Evolutionary conservation across 2,888 invertebrate genomes (phyloP).

Genomic region (Gari tellinella): DNA sequence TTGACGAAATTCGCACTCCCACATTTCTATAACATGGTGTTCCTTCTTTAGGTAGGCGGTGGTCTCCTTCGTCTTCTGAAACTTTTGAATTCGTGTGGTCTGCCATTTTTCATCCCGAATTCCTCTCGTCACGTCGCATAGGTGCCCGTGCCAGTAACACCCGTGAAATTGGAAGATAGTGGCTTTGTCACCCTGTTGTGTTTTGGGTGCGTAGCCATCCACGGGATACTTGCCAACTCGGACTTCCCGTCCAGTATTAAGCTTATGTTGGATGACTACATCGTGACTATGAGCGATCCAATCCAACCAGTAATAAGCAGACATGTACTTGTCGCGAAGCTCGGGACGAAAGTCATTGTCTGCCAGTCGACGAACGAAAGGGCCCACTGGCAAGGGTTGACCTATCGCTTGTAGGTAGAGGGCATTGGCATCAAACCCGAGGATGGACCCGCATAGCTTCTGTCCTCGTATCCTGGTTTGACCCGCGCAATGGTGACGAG

Average conservation of each 20-base stretch:
- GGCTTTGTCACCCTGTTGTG: conserved; percentile 9
- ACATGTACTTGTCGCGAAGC: conserved; percentile 38
- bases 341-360: conserved; percentile 50
- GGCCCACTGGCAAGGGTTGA: conserved; percentile 44
- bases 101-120: conserved; percentile 36
- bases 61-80: no score
- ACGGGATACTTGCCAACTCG: conserved; percentile 36
- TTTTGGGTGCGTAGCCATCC: conserved; percentile 31
- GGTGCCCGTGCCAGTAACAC: conserved; percentile 46
- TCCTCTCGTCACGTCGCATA: conserved; percentile 28
- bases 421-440: conserved; percentile 56
- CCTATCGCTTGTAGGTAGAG: conserved; percentile 44
- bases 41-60: no score
- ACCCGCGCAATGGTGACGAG: conserved; percentile 29
- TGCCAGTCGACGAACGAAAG: conserved; percentile 30
- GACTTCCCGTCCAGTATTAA: conserved; percentile 31
- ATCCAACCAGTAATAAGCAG: conserved; percentile 45
- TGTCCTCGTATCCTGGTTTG: conserved; percentile 36
- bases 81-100: conserved; percentile 1
- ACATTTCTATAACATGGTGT: no score
- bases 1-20: no score
- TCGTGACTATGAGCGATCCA: conserved; percentile 26
- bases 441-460: conserved; percentile 35
- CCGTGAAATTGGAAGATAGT: conserved; percentile 48
- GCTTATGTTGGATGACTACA: conserved; percentile 22